phyloP scores from a whole-genome alignment of 2,888 invertebrate genomes.

The Diogma glabrata region DNA sequence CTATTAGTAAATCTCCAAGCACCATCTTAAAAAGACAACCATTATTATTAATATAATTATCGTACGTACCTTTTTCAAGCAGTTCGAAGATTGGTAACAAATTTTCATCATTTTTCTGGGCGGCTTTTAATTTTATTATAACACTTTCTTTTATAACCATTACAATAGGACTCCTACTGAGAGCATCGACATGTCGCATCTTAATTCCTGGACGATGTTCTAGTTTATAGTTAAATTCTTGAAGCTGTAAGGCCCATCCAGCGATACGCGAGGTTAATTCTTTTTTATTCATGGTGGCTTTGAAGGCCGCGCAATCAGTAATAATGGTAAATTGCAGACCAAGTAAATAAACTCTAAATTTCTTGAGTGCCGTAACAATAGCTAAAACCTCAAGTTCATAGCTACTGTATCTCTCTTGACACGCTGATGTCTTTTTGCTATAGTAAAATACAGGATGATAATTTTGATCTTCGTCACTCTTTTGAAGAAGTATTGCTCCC shows the following conservation, averaged over 20 bases:
- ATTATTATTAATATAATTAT: slow-evolving; percentile 16
- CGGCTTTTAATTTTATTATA: neutral
- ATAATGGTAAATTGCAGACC: slow-evolving; percentile 15
- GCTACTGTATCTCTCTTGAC: neutral
- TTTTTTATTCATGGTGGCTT: neutral
- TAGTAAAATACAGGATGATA: slow-evolving; percentile 12
- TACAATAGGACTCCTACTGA: neutral
- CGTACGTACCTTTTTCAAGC: slow-evolving; percentile 6
- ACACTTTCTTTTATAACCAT: neutral
- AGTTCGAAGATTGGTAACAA: neutral
- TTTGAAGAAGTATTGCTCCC: slow-evolving; percentile 7
- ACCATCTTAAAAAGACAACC: slow-evolving; percentile 16
- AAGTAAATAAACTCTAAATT: slow-evolving; percentile 10
- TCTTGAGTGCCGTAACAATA: neutral
- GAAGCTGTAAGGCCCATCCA: slow-evolving; percentile 20
- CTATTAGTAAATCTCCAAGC: slow-evolving; percentile 14
- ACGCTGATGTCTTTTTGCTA: neutral
- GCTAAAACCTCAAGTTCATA: neutral
- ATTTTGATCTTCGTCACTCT: neutral
- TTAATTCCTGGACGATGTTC: neutral
- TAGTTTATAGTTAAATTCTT: neutral
- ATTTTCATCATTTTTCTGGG: neutral
- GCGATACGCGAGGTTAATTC: slow-evolving; percentile 15
- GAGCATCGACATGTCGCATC: neutral
- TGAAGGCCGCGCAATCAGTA: slow-evolving; percentile 9